Conservation (phyloP, 1,140 invertebrate species). For the Listronotus oregonensis region DNA sequence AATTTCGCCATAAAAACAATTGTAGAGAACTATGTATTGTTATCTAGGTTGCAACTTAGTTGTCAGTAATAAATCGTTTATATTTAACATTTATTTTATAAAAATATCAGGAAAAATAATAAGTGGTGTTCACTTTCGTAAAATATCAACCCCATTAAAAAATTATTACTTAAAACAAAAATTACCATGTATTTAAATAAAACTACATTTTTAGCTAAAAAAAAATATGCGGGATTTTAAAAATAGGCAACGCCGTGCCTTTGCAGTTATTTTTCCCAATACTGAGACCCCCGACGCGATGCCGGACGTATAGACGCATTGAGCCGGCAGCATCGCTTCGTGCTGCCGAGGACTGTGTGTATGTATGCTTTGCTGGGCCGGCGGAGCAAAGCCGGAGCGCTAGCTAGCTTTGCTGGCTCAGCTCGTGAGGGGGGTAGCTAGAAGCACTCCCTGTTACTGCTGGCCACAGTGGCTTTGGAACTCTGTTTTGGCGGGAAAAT, state of each 20-base stretch:
- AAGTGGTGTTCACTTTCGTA: too few species aligned
- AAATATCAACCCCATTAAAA: too few species aligned
- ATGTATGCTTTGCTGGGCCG: conserved; percentile 33
- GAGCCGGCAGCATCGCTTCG: conserved; percentile 48
- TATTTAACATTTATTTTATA: too few species aligned
- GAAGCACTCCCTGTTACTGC: conserved; percentile 4
- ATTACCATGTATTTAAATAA: too few species aligned
- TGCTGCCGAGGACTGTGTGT: background rate
- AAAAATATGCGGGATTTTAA: too few species aligned
- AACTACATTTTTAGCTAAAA: too few species aligned
- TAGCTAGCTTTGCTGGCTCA: conserved; percentile 23
- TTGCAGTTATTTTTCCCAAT: background rate
- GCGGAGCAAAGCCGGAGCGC: conserved; percentile 19
- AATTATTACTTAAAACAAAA: too few species aligned
- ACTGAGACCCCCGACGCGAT: conserved; percentile 41
- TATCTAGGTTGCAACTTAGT: too few species aligned
- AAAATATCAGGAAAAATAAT: too few species aligned
- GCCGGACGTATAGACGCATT: conserved; percentile 50
- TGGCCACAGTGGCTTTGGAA: conserved; percentile 3
- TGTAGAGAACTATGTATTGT: too few species aligned
- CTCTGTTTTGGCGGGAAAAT: conserved; percentile 5
- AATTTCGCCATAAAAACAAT: too few species aligned
- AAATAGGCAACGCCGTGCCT: conserved; percentile 3
- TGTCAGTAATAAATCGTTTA: too few species aligned
- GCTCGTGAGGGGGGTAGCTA: conserved; percentile 16